These are phyloP conservation scores for Acanthoscelides obtectus DNA, from an alignment of 2,888 invertebrate species.

Conservation along the genomic window DNA sequence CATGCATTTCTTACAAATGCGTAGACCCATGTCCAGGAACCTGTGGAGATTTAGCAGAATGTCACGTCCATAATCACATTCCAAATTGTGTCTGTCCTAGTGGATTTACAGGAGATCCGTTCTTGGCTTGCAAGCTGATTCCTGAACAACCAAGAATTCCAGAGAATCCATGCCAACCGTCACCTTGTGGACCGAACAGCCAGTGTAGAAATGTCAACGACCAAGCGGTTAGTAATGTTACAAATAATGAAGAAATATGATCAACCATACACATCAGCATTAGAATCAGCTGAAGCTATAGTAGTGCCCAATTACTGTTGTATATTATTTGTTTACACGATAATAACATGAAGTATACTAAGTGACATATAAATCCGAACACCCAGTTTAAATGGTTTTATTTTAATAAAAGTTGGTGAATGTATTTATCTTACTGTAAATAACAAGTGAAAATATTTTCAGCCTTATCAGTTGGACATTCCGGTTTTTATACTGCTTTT, in stretches of 20 bases:
- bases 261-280: no score
- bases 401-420: no score
- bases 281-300: no score
- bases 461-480: no score
- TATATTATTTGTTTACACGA: no score
- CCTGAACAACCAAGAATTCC: conserved; percentile 47
- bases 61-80: conserved; percentile 72
- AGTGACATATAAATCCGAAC: no score
- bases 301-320: no score
- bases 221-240: conserved; percentile 55
- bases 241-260: background rate
- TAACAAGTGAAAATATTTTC: no score
- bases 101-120: conserved; percentile 78
- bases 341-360: no score
- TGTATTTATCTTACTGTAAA: no score
- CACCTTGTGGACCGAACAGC: conserved; percentile 85
- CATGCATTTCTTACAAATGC: conserved; percentile 80
- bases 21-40: conserved; percentile 80
- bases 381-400: no score
- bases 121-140: conserved; percentile 66
- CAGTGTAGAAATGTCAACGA: conserved; percentile 74
- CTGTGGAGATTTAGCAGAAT: conserved; percentile 76
- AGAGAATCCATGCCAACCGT: conserved; percentile 72
- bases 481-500: no score
- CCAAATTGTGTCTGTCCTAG: conserved; percentile 72